A percentile compares a stretch with the other conserved stretches of the same genome.
Evolutionary conservation across 1,140 invertebrate genomes (phyloP).

Genomic region (Drosophila athabasca): DNA sequence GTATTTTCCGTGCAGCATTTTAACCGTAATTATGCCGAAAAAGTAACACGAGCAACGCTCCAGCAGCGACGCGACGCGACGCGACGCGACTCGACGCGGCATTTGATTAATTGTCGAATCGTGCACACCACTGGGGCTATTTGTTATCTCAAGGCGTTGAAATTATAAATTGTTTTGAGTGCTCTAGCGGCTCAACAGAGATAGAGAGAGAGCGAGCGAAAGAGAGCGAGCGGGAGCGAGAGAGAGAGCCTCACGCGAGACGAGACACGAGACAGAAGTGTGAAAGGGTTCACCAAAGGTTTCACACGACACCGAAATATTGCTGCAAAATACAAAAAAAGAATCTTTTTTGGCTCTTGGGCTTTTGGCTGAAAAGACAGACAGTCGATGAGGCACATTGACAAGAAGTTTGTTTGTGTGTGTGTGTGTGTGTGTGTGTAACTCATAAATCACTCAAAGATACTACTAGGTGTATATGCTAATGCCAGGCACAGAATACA

Average conservation of each 20-base stretch:
- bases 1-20: slow-evolving; percentile 69
- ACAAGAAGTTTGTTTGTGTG: too few relatives aligned
- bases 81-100: slow-evolving; percentile 60
- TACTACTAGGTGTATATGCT: slow-evolving; percentile 4
- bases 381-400: too few relatives aligned
- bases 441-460: background rate
- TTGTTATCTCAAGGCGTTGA: slow-evolving; percentile 82
- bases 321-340: slow-evolving; percentile 11
- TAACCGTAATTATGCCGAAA: slow-evolving; percentile 78
- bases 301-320: slow-evolving; percentile 65
- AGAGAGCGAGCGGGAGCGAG: slow-evolving; percentile 28
- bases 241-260: slow-evolving; percentile 55
- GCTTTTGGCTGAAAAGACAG: too few relatives aligned
- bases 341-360: background rate
- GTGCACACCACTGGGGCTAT: slow-evolving; percentile 77
- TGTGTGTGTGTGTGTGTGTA: too few relatives aligned
- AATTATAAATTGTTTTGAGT: slow-evolving; percentile 81
- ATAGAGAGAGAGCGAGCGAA: slow-evolving; percentile 19
- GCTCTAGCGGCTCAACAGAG: slow-evolving; percentile 3
- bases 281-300: slow-evolving; percentile 72
- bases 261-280: slow-evolving; percentile 33
- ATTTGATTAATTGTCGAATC: slow-evolving; percentile 80
- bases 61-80: background rate
- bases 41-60: slow-evolving; percentile 71
- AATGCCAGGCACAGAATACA: background rate